phyloP scores from a whole-genome alignment of 2,888 invertebrate species.

The Megamerina dolium region DNA sequence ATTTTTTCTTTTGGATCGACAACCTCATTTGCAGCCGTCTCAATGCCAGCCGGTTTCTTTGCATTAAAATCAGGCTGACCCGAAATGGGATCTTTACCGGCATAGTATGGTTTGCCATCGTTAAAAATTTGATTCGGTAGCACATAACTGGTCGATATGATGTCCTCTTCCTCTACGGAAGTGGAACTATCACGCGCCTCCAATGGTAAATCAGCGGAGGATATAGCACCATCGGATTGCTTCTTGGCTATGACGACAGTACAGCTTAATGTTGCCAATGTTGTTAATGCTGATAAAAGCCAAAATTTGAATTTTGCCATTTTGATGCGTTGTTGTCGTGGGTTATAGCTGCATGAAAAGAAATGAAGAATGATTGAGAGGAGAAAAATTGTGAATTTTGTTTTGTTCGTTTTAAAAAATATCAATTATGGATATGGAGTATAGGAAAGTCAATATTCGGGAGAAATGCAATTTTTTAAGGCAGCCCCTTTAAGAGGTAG shows the following conservation, averaged over 20 bases:
- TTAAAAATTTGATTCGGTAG: constrained; percentile 58
- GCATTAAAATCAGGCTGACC: constrained; percentile 60
- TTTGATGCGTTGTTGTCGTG: constrained; percentile 2
- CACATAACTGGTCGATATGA: constrained; percentile 43
- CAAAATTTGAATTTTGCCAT: constrained; percentile 18
- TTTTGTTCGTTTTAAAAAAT: no score
- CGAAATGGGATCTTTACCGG: constrained; percentile 63
- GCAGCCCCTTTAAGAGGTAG: no score
- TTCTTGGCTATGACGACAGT: background rate
- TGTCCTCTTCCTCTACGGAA: constrained; percentile 39
- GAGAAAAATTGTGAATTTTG: no score
- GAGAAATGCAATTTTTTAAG: no score
- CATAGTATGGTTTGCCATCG: constrained; percentile 64
- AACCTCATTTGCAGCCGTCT: constrained; percentile 44
- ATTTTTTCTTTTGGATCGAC: constrained; percentile 55
- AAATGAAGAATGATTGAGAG: no score
- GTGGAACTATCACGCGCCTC: constrained; percentile 34
- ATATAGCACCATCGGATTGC: constrained; percentile 14
- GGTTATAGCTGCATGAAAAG: constrained; percentile 9
- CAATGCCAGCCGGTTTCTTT: constrained; percentile 50
- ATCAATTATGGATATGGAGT: no score
- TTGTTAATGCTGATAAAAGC: constrained; percentile 17
- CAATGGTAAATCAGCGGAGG: constrained; percentile 36
- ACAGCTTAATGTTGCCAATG: no score
- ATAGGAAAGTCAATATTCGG: no score